A percentile compares a stretch with the other conserved stretches of the same genome.
These are phyloP conservation scores for Perca flavescens DNA, from an alignment of 2,113 vertebrate species.

Conservation along the genomic window DNA sequence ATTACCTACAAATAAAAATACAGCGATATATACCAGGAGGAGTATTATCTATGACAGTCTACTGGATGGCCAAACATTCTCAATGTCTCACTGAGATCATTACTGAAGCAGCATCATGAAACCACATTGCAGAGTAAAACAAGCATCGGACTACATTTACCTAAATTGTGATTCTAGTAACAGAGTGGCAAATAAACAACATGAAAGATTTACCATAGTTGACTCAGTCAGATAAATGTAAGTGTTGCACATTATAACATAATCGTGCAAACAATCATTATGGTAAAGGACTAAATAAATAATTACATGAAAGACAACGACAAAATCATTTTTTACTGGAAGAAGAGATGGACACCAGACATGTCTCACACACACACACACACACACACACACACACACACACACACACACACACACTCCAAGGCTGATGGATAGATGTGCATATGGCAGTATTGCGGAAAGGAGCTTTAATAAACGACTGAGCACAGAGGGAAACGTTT, in stretches of 20 bases:
- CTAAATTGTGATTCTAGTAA: background rate
- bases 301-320: constrained; percentile 25
- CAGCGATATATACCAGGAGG: no score
- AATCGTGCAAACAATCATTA: constrained; percentile 6
- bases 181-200: constrained; percentile 6
- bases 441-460: constrained; percentile 68
- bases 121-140: background rate
- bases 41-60: constrained; percentile 25
- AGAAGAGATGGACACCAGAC: constrained; percentile 46
- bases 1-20: background rate
- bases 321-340: constrained; percentile 54
- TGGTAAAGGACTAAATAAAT: constrained; percentile 28
- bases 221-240: background rate
- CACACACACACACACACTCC: constrained; percentile 15
- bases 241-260: background rate
- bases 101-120: background rate
- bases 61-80: constrained; percentile 45
- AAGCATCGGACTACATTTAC: background rate
- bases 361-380: constrained; percentile 10
- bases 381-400: constrained; percentile 24
- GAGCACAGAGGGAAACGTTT: constrained; percentile 80
- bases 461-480: constrained; percentile 67
- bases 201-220: background rate
- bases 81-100: background rate
- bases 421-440: constrained; percentile 76